Conservation (phyloP, 2,113 vertebrate genomes). For the Gymnocephalus cernua region DNA sequence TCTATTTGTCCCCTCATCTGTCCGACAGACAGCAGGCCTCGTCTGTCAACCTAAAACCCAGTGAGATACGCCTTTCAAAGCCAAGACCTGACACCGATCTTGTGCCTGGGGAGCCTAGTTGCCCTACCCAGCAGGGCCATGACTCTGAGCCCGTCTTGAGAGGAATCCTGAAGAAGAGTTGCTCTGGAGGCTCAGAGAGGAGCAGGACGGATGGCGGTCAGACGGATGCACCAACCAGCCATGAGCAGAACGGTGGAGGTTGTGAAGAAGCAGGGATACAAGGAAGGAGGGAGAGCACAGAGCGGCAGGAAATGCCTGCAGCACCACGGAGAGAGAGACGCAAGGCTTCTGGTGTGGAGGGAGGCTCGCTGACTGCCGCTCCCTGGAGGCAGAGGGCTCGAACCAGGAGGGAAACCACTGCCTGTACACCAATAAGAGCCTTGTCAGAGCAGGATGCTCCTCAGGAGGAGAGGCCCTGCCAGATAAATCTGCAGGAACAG, state of each 20-base stretch:
- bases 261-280: not conserved
- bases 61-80: slow-evolving; percentile 75
- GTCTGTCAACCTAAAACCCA: slow-evolving; percentile 84
- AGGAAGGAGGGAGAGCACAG: slow-evolving; percentile 5
- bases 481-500: slow-evolving; percentile 21
- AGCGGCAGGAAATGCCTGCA: slow-evolving; percentile 4
- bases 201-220: slow-evolving; percentile 26
- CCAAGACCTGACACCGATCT: slow-evolving; percentile 26
- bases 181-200: slow-evolving; percentile 45
- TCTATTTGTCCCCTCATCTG: slow-evolving; percentile 75
- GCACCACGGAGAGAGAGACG: slow-evolving; percentile 28
- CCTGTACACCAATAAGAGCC: slow-evolving; percentile 44
- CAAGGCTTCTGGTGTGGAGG: slow-evolving; percentile 27
- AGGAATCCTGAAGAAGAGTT: slow-evolving; percentile 84
- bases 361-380: slow-evolving; percentile 33
- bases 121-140: slow-evolving; percentile 8
- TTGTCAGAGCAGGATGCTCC: slow-evolving; percentile 29
- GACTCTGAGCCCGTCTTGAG: slow-evolving; percentile 69
- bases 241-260: slow-evolving; percentile 57
- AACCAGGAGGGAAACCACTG: slow-evolving; percentile 70
- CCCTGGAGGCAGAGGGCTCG: slow-evolving; percentile 84
- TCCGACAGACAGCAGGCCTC: slow-evolving; percentile 80
- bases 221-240: slow-evolving; percentile 1
- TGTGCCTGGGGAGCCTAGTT: not conserved
- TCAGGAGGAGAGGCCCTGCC: slow-evolving; percentile 31